Conservation (phyloP, 2,797 vertebrate species). For the Leptoclinus maculatus region DNA sequence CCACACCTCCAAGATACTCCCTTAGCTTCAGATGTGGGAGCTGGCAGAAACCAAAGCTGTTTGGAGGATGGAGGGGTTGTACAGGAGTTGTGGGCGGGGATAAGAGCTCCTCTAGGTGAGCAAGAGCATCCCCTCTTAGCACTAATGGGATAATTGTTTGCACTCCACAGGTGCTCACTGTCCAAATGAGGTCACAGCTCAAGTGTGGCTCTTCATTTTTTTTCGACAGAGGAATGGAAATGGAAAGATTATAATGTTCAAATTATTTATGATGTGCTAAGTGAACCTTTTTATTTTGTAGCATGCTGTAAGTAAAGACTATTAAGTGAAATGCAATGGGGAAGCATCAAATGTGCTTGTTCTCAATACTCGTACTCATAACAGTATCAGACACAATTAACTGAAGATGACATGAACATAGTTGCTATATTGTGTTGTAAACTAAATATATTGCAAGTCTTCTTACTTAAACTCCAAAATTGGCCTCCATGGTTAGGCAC, state of each 20-base stretch:
- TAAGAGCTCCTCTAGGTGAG: conserved; percentile 64
- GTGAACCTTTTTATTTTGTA: background rate
- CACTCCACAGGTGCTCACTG: conserved; percentile 90
- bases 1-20: conserved; percentile 65
- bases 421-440: background rate
- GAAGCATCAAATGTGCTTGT: background rate
- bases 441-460: background rate
- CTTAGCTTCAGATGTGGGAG: conserved; percentile 87
- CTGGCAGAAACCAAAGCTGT: conserved; percentile 87
- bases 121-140: conserved; percentile 75
- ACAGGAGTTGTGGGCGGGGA: conserved; percentile 60
- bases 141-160: conserved; percentile 95
- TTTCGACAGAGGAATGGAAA: conserved; percentile 4
- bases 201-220: conserved; percentile 89
- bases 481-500: too few relatives aligned
- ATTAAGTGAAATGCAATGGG: background rate
- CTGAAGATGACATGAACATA: background rate
- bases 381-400: background rate
- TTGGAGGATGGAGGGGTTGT: conserved; percentile 82
- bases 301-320: background rate
- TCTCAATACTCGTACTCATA: background rate
- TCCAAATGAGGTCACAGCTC: conserved; percentile 96
- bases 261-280: background rate
- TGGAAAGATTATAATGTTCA: background rate
- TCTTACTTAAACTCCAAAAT: too few relatives aligned